A percentile compares a stretch with the other conserved stretches of the same genome.
Conservation (phyloP, 2,797 vertebrate species). For the Decapterus maruadsi region DNA sequence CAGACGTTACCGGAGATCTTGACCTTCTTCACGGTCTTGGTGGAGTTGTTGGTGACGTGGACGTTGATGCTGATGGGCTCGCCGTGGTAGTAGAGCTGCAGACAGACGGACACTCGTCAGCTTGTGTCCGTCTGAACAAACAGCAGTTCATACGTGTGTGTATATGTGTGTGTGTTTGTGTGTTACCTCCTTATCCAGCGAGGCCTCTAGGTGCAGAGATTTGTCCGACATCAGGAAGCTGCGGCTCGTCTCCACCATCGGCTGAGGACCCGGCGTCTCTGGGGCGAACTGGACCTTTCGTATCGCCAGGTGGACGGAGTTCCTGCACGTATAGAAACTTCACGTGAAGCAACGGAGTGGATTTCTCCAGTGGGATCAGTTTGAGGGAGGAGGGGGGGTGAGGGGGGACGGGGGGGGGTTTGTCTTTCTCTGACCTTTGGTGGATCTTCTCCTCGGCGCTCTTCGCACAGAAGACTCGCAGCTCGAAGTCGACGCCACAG, state of each 20-base stretch:
- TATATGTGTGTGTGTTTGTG: neutral
- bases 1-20: constrained; percentile 87
- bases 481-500: constrained; percentile 84
- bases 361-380: neutral
- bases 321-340: constrained; percentile 77
- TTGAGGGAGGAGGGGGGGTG: neutral
- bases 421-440: constrained; percentile 65
- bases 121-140: neutral
- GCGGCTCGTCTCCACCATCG: constrained; percentile 92
- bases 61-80: constrained; percentile 91
- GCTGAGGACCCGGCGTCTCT: constrained; percentile 91
- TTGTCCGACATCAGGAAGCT: constrained; percentile 97
- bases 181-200: constrained; percentile 93
- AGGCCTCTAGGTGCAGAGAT: constrained; percentile 91
- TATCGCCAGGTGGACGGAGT: constrained; percentile 92
- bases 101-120: constrained; percentile 2
- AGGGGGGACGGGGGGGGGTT: too few relatives aligned
- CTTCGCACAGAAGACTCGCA: constrained; percentile 83
- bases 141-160: neutral
- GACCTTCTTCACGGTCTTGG: constrained; percentile 90
- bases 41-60: constrained; percentile 91
- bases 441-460: constrained; percentile 84
- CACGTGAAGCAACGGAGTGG: neutral
- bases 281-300: constrained; percentile 95
- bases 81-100: constrained; percentile 88